Evolutionary conservation across 2,113 vertebrate genomes (phyloP), one percentile per base, ranked within the genome.

Genomic region (Pyxicephalus adspersus): DNA sequence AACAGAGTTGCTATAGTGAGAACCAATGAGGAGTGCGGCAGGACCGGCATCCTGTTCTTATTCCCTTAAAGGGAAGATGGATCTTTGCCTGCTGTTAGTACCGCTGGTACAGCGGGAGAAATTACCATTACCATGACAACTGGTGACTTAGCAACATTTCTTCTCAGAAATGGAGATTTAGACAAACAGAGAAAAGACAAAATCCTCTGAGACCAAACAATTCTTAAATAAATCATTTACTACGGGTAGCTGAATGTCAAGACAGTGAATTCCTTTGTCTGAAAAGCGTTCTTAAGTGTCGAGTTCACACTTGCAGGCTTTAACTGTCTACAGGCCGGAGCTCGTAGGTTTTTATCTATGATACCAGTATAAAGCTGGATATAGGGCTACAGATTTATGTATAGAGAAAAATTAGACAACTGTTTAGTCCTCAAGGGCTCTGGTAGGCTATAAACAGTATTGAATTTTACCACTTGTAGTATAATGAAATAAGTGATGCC

Each of bases 141-240:
- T 64, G n/a, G 80, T 75, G 70, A 58, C 80, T 82, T 82, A 66
- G 80, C 70, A 82, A 82, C 80, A 25, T 31, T 55, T 74, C 28
- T 58, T 20, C 45, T 50, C 52, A 65, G 61, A 82, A 82, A 70
- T 73, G 25, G 60, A 74, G 60, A 55, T 73, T 55, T 64, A 63
- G 26, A 64, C 58, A 72, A 63, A 63, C 15, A 23, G 38, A 18
- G 22, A n/a, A 57, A 68, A 64, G 9, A 38, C 34, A 70, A 29
- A 22, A 22, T n/a, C 19, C 17, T 71, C 34, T 71, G 19, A 61
- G 16, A 71, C 50, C 57, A 72, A 45, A 63, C 31, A 82, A 45
- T 22, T 71, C 70, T 23, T 50, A 38, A 81, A 81, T 54, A 75
- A 26, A 82, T n/a, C 25, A 60, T 64, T 63, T 73, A 57, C 23